These are phyloP conservation scores for Edolisoma coerulescens DNA, from an alignment of 2,113 vertebrate genomes.

Conservation along the genomic window DNA sequence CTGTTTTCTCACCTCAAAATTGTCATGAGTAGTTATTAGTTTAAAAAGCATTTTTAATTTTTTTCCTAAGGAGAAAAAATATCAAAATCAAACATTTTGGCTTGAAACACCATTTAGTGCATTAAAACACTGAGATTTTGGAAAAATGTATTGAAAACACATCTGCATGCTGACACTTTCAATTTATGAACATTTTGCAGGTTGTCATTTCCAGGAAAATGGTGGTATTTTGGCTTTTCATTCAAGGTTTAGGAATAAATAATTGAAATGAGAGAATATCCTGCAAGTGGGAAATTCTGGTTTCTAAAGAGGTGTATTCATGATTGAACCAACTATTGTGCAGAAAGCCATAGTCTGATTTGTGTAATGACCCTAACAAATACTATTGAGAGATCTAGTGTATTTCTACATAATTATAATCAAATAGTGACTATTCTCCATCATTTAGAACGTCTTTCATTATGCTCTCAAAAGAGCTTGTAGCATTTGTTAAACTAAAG, in stretches of 20 bases:
- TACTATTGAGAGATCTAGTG: neutral
- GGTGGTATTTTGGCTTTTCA: neutral
- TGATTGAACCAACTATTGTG: neutral
- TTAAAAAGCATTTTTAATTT: neutral
- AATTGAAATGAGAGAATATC: neutral
- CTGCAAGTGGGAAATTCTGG: neutral
- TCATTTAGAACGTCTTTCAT: neutral
- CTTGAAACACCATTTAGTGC: neutral
- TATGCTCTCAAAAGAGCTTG: fast-evolving
- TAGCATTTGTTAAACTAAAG: neutral
- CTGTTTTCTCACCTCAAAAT: neutral
- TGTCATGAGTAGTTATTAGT: neutral
- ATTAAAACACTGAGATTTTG: neutral
- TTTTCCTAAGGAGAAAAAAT: neutral
- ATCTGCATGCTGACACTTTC: neutral
- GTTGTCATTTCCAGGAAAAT: neutral
- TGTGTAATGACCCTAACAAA: neutral
- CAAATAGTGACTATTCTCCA: neutral
- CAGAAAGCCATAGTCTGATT: neutral
- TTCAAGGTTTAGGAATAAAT: neutral
- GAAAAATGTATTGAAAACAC: neutral
- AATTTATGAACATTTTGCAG: neutral
- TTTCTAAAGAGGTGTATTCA: neutral
- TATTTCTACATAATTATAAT: neutral
- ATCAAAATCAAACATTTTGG: neutral